Base-by-base conservation (phyloP, 2,888 invertebrate species). In the Drosophila subquinaria region DNA sequence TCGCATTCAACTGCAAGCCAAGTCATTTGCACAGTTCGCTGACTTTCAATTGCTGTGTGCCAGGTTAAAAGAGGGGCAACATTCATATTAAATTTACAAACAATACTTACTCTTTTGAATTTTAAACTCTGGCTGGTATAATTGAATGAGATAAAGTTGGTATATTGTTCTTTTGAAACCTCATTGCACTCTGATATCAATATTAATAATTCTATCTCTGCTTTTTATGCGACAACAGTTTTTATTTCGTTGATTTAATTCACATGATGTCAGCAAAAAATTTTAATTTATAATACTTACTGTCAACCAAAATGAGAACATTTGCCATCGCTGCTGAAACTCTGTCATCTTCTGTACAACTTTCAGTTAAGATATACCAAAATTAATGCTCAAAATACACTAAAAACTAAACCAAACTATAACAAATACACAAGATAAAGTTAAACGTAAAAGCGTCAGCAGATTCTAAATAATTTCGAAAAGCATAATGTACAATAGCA, bases 21-120 rank as follows among this genome's bases (percentile, higher is more conserved):
- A 65, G 15, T 55, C 63, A 65, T 62, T 65, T 56, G 50, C 66
- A 74, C 82, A 81, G 82, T 82, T 83, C 77, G 61, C 67, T 72
- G 82, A 53, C 69, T 74, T 17, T 55, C 45, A 69, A 82, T 87
- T 72, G 80, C 72, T 67, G 66, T n/a, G 52, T 33, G 13, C 23
- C 17, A 35, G 48, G 30, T 42, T 30, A 74, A 59, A 43, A 70
- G 59, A 36, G 33, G 30, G 6, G 17, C 11, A 4, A 3, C 27
- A n/a, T 38, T 40, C 42, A 48, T 17, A 53, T 33, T 27, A 56
- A 10, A 23, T 35, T 5, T 20, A 35, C 43, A 10, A 8, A 15
- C 10, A 23, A 45, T 45, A 45, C 56, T 35, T 20, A 42, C 42
- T 30, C 33, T 30, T 10, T 9, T n/a, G 30, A 20, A 42, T 33